phyloP scores from a whole-genome alignment of 2,113 vertebrate species.

The Carassius gibelio region DNA sequence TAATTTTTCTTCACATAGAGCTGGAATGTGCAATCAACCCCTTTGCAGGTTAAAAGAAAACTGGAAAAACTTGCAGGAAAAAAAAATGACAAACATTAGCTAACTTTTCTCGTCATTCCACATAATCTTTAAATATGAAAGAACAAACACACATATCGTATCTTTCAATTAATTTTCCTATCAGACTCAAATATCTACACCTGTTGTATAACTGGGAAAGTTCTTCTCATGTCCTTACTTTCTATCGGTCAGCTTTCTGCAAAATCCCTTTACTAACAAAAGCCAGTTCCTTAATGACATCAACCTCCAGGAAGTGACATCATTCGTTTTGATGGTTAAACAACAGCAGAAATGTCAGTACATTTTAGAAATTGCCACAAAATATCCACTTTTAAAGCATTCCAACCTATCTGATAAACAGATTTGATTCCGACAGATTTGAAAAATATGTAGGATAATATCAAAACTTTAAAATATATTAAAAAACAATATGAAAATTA shows the following conservation, averaged over 20 bases:
- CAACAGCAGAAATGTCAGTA: neutral
- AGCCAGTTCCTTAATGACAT: neutral
- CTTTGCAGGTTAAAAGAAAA: neutral
- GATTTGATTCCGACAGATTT: neutral
- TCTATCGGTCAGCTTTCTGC: neutral
- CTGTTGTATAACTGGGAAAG: neutral
- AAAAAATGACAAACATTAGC: neutral
- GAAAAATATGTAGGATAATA: neutral
- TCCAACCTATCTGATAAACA: neutral
- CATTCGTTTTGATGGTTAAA: neutral
- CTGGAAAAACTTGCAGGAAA: neutral
- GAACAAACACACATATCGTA: neutral
- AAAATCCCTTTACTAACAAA: neutral
- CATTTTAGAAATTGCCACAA: too few species aligned
- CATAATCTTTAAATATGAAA: neutral
- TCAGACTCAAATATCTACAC: neutral
- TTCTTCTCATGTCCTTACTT: neutral
- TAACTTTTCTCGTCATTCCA: neutral
- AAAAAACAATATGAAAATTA: neutral
- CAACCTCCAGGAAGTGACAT: slow-evolving; percentile 12
- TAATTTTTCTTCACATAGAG: neutral
- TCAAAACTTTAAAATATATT: neutral
- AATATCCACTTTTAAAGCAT: neutral
- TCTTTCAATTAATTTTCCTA: neutral
- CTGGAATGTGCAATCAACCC: neutral